Conservation (phyloP, 2,888 invertebrate species). For the Spisula solida region DNA sequence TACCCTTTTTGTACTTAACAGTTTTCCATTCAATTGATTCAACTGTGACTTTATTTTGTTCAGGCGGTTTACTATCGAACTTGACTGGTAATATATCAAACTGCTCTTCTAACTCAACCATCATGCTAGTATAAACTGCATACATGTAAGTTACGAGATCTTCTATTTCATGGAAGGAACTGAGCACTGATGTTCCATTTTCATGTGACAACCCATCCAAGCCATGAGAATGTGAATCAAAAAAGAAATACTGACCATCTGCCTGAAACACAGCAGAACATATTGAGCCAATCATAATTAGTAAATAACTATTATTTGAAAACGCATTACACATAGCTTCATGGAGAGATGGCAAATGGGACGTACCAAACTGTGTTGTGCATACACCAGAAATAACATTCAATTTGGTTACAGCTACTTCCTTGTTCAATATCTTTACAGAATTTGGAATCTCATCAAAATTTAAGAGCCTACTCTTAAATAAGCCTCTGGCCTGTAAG, state of each 20-base stretch:
- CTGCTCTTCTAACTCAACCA: slow-evolving; percentile 44
- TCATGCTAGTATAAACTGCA: slow-evolving; percentile 51
- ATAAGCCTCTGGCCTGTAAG: slow-evolving; percentile 11
- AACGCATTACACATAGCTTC: slow-evolving; percentile 34
- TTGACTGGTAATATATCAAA: slow-evolving; percentile 54
- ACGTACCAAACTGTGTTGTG: background rate
- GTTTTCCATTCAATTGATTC: no score
- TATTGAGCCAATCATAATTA: slow-evolving; percentile 39
- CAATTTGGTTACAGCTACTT: slow-evolving; percentile 22
- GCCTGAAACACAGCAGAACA: slow-evolving; percentile 42
- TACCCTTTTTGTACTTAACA: background rate
- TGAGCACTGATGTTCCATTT: slow-evolving; percentile 52
- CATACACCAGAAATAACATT: slow-evolving; percentile 36
- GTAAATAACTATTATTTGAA: background rate
- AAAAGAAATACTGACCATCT: slow-evolving; percentile 8
- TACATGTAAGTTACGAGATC: slow-evolving; percentile 49
- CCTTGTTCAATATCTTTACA: background rate
- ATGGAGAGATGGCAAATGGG: slow-evolving; percentile 40
- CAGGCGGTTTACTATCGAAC: no score
- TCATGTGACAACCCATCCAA: slow-evolving; percentile 32
- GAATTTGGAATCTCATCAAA: slow-evolving; percentile 53
- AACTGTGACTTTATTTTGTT: no score
- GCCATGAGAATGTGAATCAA: slow-evolving; percentile 59
- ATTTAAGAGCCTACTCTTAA: slow-evolving; percentile 9
- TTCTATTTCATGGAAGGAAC: slow-evolving; percentile 36